phyloP scores from a whole-genome alignment of 2,113 vertebrate genomes.

The Parus major region DNA sequence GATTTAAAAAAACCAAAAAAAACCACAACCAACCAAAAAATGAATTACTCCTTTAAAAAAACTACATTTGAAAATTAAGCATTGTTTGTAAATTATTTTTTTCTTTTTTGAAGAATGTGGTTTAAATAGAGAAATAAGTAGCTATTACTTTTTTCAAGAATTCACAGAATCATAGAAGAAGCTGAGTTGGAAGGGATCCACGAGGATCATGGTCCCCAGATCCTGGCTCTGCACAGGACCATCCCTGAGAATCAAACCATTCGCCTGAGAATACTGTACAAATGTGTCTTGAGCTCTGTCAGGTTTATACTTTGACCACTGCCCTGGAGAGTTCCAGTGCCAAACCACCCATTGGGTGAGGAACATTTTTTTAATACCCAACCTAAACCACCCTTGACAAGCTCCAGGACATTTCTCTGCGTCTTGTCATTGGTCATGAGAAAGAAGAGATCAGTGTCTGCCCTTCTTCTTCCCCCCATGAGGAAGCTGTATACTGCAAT shows the following conservation, averaged over 20 bases:
- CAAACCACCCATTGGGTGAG: not conserved
- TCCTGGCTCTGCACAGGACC: not conserved
- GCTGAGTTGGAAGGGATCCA: not conserved
- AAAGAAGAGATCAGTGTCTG: not conserved
- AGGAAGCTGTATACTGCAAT: not conserved
- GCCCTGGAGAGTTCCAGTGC: not conserved
- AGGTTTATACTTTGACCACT: not conserved
- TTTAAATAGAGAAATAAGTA: not conserved
- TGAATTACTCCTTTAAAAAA: too few species aligned
- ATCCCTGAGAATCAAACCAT: too few species aligned
- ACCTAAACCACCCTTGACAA: not conserved
- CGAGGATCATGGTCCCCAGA: accelerated
- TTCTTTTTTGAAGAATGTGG: not conserved
- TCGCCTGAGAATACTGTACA: not conserved
- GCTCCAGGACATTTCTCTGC: not conserved
- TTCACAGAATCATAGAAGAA: not conserved
- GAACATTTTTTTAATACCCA: not conserved
- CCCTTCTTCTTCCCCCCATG: not conserved
- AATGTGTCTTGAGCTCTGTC: not conserved
- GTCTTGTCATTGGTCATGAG: not conserved
- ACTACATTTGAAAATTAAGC: not conserved
- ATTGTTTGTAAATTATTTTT: not conserved
- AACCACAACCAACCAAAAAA: not conserved
- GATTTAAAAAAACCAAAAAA: not conserved
- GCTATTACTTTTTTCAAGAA: not conserved